These are phyloP conservation scores for Pampusana beccarii DNA, from an alignment of 2,113 vertebrate genomes.

Conservation along the genomic window DNA sequence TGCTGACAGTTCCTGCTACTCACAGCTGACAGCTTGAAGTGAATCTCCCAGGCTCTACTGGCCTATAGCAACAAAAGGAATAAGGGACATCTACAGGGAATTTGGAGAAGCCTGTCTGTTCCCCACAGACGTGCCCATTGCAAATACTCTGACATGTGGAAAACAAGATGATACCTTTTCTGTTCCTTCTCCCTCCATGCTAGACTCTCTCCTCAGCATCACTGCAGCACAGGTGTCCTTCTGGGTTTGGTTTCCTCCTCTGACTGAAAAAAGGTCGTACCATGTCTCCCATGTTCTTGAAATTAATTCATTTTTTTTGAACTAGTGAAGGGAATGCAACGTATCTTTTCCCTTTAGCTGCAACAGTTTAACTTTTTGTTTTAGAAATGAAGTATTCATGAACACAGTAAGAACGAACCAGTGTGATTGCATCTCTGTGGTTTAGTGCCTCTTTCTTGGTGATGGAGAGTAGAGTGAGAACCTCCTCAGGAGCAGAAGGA, in stretches of 20 bases:
- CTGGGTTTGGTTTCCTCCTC: not conserved
- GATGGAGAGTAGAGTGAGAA: not conserved
- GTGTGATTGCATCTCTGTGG: not conserved
- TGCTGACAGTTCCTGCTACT: not conserved
- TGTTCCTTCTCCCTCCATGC: not conserved
- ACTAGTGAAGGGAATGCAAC: not conserved
- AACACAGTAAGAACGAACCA: not conserved
- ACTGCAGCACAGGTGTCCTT: not conserved
- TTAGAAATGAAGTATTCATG: not conserved
- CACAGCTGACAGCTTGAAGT: not conserved
- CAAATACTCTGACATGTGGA: not conserved
- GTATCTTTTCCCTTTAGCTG: not conserved
- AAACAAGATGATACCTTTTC: not conserved
- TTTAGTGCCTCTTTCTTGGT: not conserved
- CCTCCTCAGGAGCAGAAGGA: not conserved
- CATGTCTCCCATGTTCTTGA: rapidly evolving
- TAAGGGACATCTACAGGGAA: not conserved
- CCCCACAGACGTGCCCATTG: not conserved
- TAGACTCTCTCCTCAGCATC: not conserved
- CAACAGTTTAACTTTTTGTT: rapidly evolving
- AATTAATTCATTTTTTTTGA: not conserved
- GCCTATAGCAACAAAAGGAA: not conserved
- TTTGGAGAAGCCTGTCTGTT: not conserved
- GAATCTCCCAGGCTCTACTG: not conserved
- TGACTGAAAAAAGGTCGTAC: not conserved